Conservation (phyloP, 2,888 invertebrate genomes). For the Cosmia pyralina region DNA sequence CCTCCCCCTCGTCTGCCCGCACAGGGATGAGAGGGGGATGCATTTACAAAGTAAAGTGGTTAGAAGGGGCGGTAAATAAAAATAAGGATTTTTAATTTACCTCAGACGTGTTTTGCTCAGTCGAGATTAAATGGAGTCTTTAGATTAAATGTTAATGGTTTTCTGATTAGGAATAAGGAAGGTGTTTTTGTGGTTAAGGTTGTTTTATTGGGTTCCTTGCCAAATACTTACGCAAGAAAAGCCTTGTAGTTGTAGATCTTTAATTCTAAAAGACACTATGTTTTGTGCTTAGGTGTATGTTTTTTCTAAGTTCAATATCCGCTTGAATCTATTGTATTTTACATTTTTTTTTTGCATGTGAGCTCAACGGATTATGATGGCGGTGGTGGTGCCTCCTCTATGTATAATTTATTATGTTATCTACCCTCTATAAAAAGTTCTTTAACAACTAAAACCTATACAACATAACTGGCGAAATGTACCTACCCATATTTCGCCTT, state of each 20-base stretch:
- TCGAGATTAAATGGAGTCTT: conserved; percentile 14
- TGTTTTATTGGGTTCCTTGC: no score
- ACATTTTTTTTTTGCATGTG: not conserved
- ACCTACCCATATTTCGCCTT: not conserved
- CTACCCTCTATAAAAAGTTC: not conserved
- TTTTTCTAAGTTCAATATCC: not conserved
- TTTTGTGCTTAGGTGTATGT: not conserved
- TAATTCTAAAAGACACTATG: not conserved
- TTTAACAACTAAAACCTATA: not conserved
- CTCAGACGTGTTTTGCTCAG: conserved; percentile 67
- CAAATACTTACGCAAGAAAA: not conserved
- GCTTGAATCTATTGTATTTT: not conserved
- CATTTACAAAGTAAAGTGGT: conserved; percentile 42
- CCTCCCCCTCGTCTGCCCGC: conserved; percentile 39
- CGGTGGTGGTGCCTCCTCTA: not conserved
- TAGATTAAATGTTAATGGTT: conserved; percentile 8
- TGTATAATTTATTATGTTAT: not conserved
- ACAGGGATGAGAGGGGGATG: conserved; percentile 13
- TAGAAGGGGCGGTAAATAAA: conserved; percentile 29
- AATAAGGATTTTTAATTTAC: conserved; percentile 46
- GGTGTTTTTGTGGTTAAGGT: not conserved
- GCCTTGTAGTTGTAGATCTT: not conserved
- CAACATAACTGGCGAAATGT: not conserved
- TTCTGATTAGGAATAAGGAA: conserved; percentile 1
- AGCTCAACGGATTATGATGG: not conserved